Conservation (phyloP, 2,888 invertebrate species). For the Caenorhabditis sp. region DNA sequence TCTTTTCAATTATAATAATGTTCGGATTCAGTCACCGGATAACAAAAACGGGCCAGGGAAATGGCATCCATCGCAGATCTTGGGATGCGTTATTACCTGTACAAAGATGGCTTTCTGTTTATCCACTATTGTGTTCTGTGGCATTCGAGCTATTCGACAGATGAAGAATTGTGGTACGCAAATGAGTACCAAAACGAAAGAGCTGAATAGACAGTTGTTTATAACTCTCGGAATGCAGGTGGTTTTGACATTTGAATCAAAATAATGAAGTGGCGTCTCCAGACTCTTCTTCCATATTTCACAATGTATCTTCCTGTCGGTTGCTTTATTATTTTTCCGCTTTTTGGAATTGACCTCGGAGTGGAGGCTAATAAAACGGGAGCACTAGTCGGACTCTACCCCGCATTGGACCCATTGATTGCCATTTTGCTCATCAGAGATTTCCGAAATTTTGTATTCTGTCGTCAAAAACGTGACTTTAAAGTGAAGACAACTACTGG, state of each 20-base stretch:
- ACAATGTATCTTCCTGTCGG: slow-evolving; percentile 47
- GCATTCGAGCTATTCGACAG: slow-evolving; percentile 7
- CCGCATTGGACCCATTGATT: slow-evolving; percentile 33
- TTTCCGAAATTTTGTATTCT: slow-evolving; percentile 27
- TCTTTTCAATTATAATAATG: too few relatives aligned
- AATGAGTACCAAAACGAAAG: slow-evolving; percentile 38
- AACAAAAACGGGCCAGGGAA: background rate
- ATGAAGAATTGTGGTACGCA: slow-evolving; percentile 29
- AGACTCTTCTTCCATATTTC: slow-evolving; percentile 24
- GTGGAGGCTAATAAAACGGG: slow-evolving; percentile 25
- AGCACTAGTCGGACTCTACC: slow-evolving; percentile 29
- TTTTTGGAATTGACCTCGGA: slow-evolving; percentile 35
- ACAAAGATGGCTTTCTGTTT: slow-evolving; percentile 14
- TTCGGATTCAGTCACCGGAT: background rate
- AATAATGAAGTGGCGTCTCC: background rate
- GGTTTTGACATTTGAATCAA: background rate
- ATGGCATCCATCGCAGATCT: slow-evolving; percentile 7
- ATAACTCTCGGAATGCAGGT: slow-evolving; percentile 42
- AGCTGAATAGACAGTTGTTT: slow-evolving; percentile 26
- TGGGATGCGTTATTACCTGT: background rate
- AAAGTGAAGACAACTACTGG: slow-evolving; percentile 9
- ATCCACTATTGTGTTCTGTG: slow-evolving; percentile 14
- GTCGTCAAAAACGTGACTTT: background rate
- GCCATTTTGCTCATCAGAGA: slow-evolving; percentile 32
- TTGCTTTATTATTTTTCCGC: slow-evolving; percentile 13